phyloP scores from a whole-genome alignment of 2,888 invertebrate species.

The Nemotelus nigrinus region DNA sequence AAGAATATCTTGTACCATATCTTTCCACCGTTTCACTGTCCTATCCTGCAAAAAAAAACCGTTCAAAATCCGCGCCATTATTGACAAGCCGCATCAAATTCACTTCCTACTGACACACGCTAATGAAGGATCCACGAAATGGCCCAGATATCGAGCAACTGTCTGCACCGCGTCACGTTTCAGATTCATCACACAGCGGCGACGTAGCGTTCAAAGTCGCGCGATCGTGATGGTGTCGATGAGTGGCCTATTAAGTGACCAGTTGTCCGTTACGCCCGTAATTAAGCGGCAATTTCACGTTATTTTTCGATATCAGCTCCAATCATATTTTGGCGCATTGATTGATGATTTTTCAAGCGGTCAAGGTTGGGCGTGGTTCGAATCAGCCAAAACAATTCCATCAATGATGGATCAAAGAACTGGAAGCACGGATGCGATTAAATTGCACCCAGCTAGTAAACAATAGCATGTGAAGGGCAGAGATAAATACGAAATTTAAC shows the following conservation, averaged over 20 bases:
- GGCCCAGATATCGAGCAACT: conserved; percentile 20
- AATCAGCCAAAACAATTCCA: conserved; percentile 14
- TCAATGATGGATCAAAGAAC: neutral
- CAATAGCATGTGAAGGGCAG: too few relatives aligned
- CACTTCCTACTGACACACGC: conserved; percentile 20
- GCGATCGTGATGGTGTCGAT: neutral
- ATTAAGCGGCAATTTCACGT: conserved; percentile 45
- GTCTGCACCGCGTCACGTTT: neutral
- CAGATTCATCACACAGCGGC: conserved; percentile 3
- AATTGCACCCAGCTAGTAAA: too few relatives aligned
- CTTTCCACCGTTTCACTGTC: too few relatives aligned
- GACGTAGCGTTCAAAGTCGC: neutral
- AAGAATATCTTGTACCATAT: too few relatives aligned
- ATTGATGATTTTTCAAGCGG: conserved; percentile 38
- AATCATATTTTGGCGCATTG: conserved; percentile 29
- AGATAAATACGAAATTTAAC: too few relatives aligned
- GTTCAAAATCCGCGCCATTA: too few relatives aligned
- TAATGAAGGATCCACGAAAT: conserved; percentile 38
- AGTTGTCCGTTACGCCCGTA: conserved; percentile 44
- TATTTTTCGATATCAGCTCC: conserved; percentile 41
- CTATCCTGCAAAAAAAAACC: too few relatives aligned
- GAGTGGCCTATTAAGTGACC: conserved; percentile 29
- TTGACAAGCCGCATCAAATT: too few relatives aligned
- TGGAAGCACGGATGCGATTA: too few relatives aligned
- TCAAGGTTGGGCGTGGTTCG: conserved; percentile 41